A percentile compares a stretch with the other conserved stretches of the same genome.
Conservation (phyloP, 2,113 vertebrate genomes). For the Clupea harengus region DNA sequence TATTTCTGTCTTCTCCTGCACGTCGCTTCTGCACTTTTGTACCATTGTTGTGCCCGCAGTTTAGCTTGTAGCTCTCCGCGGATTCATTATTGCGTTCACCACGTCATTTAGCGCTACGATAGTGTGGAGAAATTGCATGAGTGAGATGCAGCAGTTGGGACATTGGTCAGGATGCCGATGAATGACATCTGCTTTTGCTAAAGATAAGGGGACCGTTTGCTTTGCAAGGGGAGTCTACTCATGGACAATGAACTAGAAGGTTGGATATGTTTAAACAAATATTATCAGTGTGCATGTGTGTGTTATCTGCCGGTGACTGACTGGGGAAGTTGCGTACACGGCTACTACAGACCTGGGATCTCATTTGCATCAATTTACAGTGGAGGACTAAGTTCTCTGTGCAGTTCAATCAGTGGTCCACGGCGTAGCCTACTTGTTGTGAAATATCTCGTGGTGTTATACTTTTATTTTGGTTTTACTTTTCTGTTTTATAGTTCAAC, state of each 20-base stretch:
- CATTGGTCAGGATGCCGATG: slow-evolving; percentile 71
- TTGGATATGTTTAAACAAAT: slow-evolving; percentile 69
- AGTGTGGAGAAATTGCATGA: slow-evolving; percentile 49
- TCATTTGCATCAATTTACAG: slow-evolving; percentile 30
- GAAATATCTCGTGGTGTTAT: neutral
- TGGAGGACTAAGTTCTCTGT: slow-evolving; percentile 5
- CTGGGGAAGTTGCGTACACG: slow-evolving; percentile 49
- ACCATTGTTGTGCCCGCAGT: slow-evolving; percentile 67
- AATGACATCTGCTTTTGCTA: slow-evolving; percentile 70
- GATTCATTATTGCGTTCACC: slow-evolving; percentile 46
- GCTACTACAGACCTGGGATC: slow-evolving; percentile 31
- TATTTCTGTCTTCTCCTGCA: slow-evolving; percentile 55
- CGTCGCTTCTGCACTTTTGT: slow-evolving; percentile 71
- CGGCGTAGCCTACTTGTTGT: slow-evolving; percentile 8
- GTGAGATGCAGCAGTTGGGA: slow-evolving; percentile 64
- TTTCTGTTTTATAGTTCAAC: neutral
- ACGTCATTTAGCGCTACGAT: slow-evolving; percentile 45
- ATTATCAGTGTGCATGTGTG: slow-evolving; percentile 47
- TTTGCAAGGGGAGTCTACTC: slow-evolving; percentile 63
- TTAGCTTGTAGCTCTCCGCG: slow-evolving; percentile 58
- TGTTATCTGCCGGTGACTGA: slow-evolving; percentile 43
- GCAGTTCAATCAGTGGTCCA: neutral
- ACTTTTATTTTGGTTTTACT: neutral
- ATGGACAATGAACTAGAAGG: slow-evolving; percentile 82
- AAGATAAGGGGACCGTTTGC: slow-evolving; percentile 64